Base-by-base conservation (phyloP, 64 coral and sea anemone species). In the Hydrozoanthus tunicans region DNA sequence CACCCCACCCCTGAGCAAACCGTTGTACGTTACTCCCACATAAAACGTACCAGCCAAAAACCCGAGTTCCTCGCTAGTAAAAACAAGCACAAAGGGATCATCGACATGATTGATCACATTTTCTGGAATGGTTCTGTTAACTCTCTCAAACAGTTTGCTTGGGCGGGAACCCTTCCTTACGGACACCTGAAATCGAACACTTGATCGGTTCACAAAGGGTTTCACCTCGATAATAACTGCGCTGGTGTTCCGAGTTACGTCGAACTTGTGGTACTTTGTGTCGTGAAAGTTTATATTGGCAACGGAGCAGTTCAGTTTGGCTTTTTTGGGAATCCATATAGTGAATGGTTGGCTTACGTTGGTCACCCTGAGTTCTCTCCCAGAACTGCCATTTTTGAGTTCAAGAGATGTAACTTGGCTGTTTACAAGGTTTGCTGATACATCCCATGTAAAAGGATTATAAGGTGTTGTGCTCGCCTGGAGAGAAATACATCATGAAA, bases 121-220 rank as follows among this genome's bases (percentile, higher is more conserved):
- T 53, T 83, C 61, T 7, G 81, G 81, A 8, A 83, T 15, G 4
- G 81, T 83, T 83, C 43, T 83, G 62, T 83, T 83, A 15, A 83
- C 53, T 83, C 23, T 68, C 6, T 83, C 61, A 54, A 54, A 83
- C 6, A 2, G 6, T 83, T 61, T 83, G 9, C 81, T 83, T 53
- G 81, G 81, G 13, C 81, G 65, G 10, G 81, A 68, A n/a, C 51
- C 81, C 67, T 83, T 83, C 32, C 51, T 83, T 43, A 83, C 62
- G n/a, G 67, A 83, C 14, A 83, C 43, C 54, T 83, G 62, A 13
- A 83, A 62, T 67, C 67, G 14, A 83, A 53, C 62, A 53, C 52
- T 20, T 7, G 62, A 20, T 13, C 67, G 26, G 24, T 83, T 83
- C 51, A 8, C 32, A n/a, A 7, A n/a, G 32, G 81, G 81, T 17